Evolutionary conservation across 23 tunicate species (phyloP), one percentile per base, ranked within the genome.

Genomic region (Oikopleura dioica): DNA sequence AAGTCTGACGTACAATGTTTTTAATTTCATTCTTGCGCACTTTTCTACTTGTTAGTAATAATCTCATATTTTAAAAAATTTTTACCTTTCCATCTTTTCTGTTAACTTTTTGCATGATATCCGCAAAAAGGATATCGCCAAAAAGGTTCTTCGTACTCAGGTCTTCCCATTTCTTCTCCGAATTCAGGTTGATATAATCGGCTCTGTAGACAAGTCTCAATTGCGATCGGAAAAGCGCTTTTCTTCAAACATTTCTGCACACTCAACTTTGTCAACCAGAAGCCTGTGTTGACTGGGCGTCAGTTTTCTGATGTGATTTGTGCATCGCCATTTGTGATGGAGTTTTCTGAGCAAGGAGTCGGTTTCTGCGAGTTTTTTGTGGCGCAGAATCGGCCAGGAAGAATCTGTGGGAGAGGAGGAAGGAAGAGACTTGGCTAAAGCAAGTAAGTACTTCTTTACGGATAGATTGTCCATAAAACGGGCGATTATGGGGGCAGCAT

Each of bases 401-500:
- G 30, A 24, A 63, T 63, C 72, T 24, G 72, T 63, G 4, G 72
- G 72, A 63, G 72, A 63, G 72, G 16, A 23, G 33, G 30, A 31
- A 63, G 72, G 72, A 12, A 63, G 26, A 63, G 16, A 12, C 26
- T 63, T 24, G 26, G 31, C 31, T 63, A 63, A 29, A 29, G 16
- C 4, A 16, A 16, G 72, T 16, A 63, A 26, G 33, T 63, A 63
- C 31, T 2, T 24, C n/a, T 28, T 24, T 2, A 23, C 16, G 33
- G 33, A 2, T 2, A 16, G 2, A 4, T 23, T 31, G 72, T 92
- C 97, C 87, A 92, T 78, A 58, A 85, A 87, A 55, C 67, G 83
- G 2, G 76, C 92, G 37, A 92, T 85, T 28, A 92, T 84, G 50
- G 85, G 85, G 2, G 85, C 84, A 0, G 97, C 97, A 68, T 92